phyloP scores from a whole-genome alignment of 2,888 invertebrate genomes.

The Cataglyphis rosenhaueri region DNA sequence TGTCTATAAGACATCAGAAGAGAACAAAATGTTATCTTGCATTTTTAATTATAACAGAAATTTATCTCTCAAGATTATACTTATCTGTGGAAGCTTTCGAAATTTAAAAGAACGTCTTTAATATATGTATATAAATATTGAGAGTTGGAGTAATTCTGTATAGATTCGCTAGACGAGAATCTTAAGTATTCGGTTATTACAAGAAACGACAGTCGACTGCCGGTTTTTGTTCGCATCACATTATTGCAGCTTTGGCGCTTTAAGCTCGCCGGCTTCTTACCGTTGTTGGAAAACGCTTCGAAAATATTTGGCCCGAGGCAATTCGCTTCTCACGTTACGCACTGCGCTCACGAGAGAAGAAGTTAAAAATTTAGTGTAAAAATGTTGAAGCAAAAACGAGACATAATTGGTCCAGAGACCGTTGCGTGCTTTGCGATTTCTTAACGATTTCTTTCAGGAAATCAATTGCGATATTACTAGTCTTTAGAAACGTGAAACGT shows the following conservation, averaged over 20 bases:
- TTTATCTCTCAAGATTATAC: background rate
- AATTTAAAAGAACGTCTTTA: background rate
- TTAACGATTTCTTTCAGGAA: background rate
- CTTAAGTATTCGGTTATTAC: conserved; percentile 2
- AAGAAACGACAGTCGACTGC: conserved; percentile 20
- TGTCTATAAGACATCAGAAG: background rate
- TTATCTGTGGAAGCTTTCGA: background rate
- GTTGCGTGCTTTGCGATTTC: background rate
- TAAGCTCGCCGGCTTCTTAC: conserved; percentile 58
- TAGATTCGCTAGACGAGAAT: background rate
- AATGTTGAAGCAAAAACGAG: background rate
- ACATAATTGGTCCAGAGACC: background rate
- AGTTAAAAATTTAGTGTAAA: background rate
- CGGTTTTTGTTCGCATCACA: conserved; percentile 21
- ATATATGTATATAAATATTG: background rate
- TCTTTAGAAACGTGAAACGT: background rate
- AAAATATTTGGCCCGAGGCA: conserved; percentile 42
- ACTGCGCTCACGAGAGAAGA: conserved; percentile 13
- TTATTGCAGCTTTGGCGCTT: conserved; percentile 61
- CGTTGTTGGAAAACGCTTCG: conserved; percentile 25
- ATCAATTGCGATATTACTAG: background rate
- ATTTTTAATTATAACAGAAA: background rate
- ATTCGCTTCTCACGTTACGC: conserved; percentile 48
- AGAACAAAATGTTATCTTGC: background rate
- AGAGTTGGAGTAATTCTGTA: background rate